A percentile compares a stretch with the other conserved stretches of the same genome.
These are phyloP conservation scores for Mus musculus DNA, from an alignment of 2,113 vertebrate species.

Conservation along the genomic window GRCm39 chr6:113470001-113470500, in stretches of 20 bases:
- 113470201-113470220: conserved; percentile 76
- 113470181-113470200: conserved; percentile 37
- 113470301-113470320: neutral
- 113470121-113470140: conserved; percentile 32
- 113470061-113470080: neutral
- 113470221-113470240: neutral
- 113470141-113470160: neutral
- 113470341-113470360: neutral
- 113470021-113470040: neutral
- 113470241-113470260: conserved; percentile 51
- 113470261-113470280: conserved; percentile 85
- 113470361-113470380: neutral
- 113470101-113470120: conserved; percentile 11
- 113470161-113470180: neutral
- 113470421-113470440: neutral
- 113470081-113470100: neutral
- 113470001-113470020: neutral
- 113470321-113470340: neutral
- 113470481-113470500: neutral
- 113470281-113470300: conserved; percentile 66
- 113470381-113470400: neutral
- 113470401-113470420: neutral
- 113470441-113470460: neutral
- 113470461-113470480: neutral
- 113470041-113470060: neutral